These are phyloP conservation scores for Dynastes tityus DNA, from an alignment of 2,888 invertebrate genomes.

Conservation along the genomic window DNA sequence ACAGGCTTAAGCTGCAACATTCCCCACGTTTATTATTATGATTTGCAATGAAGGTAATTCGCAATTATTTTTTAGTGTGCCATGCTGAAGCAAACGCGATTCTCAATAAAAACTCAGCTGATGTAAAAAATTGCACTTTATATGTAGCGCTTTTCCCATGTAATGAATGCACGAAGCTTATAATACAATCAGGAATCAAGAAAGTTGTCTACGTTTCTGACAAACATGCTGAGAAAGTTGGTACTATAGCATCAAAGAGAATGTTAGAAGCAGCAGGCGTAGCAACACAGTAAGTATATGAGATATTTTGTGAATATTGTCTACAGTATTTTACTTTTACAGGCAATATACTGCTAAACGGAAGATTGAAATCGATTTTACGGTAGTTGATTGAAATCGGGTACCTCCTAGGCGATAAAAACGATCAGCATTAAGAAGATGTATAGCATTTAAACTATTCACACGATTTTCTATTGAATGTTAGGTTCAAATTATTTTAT, in stretches of 20 bases:
- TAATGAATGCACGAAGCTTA: constrained; percentile 97
- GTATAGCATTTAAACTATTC: too few species aligned
- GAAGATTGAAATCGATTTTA: constrained; percentile 81
- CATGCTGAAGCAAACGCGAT: constrained; percentile 99
- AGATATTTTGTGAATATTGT: constrained; percentile 26
- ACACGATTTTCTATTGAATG: too few species aligned
- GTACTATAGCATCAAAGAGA: constrained; percentile 82
- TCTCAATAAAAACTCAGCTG: constrained; percentile 87
- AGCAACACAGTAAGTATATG: constrained; percentile 74
- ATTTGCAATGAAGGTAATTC: neutral
- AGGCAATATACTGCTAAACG: constrained; percentile 79
- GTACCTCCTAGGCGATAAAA: constrained; percentile 68
- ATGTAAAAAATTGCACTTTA: constrained; percentile 85
- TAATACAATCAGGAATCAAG: constrained; percentile 93
- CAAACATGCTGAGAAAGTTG: constrained; percentile 80
- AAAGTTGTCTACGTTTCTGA: constrained; percentile 87
- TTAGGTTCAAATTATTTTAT: too few species aligned
- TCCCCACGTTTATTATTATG: too few species aligned
- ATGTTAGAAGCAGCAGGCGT: constrained; percentile 89
- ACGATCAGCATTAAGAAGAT: neutral
- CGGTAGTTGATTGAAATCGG: constrained; percentile 76
- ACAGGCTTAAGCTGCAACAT: too few species aligned
- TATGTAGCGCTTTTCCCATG: constrained; percentile 96
- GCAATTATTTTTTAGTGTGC: constrained; percentile 80
- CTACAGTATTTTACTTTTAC: constrained; percentile 60